Conservation (phyloP, 2,797 vertebrate species). For the Silurus lanzhouensis region DNA sequence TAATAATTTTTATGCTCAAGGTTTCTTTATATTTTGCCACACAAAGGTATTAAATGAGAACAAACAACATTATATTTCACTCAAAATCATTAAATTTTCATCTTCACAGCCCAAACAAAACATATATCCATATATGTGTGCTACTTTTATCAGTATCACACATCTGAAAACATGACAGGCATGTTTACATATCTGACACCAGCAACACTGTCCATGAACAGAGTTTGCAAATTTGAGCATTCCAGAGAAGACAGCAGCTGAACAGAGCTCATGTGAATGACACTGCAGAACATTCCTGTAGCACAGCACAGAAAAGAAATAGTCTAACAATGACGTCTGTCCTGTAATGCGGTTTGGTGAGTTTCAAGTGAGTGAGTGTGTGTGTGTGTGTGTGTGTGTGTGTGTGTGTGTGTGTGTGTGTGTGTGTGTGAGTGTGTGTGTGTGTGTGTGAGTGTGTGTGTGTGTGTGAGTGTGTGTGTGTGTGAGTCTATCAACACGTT, state of each 20-base stretch:
- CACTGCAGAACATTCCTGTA: not conserved
- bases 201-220: not conserved
- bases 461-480: not conserved
- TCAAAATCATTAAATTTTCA: no score
- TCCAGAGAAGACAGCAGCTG: not conserved
- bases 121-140: no score
- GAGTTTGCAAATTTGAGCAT: not conserved
- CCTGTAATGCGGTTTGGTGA: not conserved
- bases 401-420: slow-evolving; percentile 1
- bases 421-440: not conserved
- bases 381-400: not conserved
- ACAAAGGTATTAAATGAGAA: no score
- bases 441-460: not conserved
- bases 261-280: not conserved
- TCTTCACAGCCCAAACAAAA: no score
- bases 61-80: no score
- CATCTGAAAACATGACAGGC: not conserved
- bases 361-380: not conserved
- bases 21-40: no score
- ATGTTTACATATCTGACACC: not conserved
- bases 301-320: no score
- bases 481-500: not conserved
- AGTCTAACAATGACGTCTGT: not conserved
- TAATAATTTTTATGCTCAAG: no score
- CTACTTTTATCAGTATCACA: not conserved